Evolutionary conservation across 2,113 vertebrate species (phyloP), one percentile per base, ranked within the genome.

Genomic region (Microcebus ravelobensis): DNA sequence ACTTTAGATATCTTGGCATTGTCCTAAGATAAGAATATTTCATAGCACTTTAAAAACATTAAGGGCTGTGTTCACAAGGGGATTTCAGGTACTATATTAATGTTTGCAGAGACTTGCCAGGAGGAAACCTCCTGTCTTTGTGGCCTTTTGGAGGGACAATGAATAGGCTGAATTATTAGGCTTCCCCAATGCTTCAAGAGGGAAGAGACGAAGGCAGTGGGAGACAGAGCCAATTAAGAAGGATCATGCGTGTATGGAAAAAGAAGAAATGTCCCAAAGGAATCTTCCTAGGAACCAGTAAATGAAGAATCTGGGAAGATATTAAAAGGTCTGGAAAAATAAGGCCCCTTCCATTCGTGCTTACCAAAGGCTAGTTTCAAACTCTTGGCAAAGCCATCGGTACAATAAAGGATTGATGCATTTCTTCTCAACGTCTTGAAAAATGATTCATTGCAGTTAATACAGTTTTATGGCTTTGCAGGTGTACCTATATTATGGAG

Each of bases 1-100:
- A 59, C 29, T n/a, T 83, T 82, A 63, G 29, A 79, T 80, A 84
- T 34, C n/a, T 86, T 50, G 65, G 34, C 36, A 25, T 82, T 91
- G 39, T 73, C 52, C 23, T 86, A 25, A 80, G 55, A 23, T 11
- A 34, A 82, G 68, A 45, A 29, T 80, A 12, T 63, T 52, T 74
- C 29, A 82, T 14, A 8, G 29, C 29, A 13, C 55, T 80, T 88
- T 29, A 79, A 61, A 74, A 81, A 84, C 18, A 52, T 36, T 70
- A 84, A 88, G 36, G 50, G 50, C 12, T 39, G 25, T 11, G 42
- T 48, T 74, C 42, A 76, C 57, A 20, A 55, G 48, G 59, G 71
- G 17, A 36, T 71, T 50, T 77, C 34, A n/a, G 29, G 21, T 21
- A 10, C 65, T 36, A 6, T 29, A 45, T 17, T n/a, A 29, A 29